These are phyloP conservation scores for Mycetomoellerius zeteki DNA, from an alignment of 1,140 invertebrate species.

Conservation along the genomic window DNA sequence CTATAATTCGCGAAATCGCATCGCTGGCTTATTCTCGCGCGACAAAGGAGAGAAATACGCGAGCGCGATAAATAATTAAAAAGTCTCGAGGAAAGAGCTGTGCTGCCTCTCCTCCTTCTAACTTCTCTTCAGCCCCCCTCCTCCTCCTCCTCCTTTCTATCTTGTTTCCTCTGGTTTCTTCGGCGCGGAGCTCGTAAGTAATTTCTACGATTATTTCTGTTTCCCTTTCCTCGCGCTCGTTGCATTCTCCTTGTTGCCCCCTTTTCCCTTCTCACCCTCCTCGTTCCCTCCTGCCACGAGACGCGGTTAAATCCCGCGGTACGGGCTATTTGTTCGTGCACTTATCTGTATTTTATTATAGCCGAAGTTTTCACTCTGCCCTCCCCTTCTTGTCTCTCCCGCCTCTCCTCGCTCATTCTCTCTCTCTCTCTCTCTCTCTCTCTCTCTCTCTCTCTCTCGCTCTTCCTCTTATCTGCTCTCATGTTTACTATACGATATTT, in stretches of 20 bases:
- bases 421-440: conserved; percentile 21
- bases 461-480: conserved; percentile 73
- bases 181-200: conserved; percentile 62
- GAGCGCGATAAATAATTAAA: conserved; percentile 66
- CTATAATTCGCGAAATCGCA: conserved; percentile 39
- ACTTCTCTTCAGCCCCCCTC: neutral
- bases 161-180: conserved; percentile 55
- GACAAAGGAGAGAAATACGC: conserved; percentile 43
- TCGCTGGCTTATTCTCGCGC: conserved; percentile 43
- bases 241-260: neutral
- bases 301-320: conserved; percentile 70
- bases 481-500: conserved; percentile 80
- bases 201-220: conserved; percentile 75
- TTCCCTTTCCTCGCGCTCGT: conserved; percentile 40
- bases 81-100: conserved; percentile 35
- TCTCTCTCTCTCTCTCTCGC: conserved; percentile 12
- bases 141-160: neutral
- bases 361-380: conserved; percentile 76
- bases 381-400: neutral
- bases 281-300: neutral
- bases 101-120: conserved; percentile 1
- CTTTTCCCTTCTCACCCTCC: neutral
- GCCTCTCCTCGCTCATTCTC: too few species aligned
- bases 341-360: conserved; percentile 80
- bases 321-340: conserved; percentile 77